Percentiles rank a stretch among this genome's conserved stretches.
phyloP scores from a whole-genome alignment of 2,797 vertebrate species.

The Danio choprae region DNA sequence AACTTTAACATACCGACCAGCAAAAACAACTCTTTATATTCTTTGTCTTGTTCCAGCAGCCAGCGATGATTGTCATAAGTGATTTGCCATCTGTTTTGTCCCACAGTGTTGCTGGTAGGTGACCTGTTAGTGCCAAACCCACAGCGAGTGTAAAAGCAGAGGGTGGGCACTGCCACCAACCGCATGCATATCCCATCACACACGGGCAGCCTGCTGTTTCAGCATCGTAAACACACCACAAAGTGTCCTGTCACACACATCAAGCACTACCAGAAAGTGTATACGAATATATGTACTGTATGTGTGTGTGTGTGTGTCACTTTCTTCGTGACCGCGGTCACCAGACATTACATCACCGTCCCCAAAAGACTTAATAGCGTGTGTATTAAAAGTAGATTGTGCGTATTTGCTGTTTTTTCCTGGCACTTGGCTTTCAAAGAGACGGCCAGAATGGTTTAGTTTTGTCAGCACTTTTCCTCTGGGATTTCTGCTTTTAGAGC shows the following conservation, averaged over 20 bases:
- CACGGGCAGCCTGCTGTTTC: conserved; percentile 1
- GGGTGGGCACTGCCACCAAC: conserved; percentile 22
- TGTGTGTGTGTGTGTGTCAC: conserved; percentile 2
- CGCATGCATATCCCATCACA: conserved; percentile 21
- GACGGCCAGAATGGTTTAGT: conserved; percentile 26
- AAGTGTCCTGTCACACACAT: conserved; percentile 18
- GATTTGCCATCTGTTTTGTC: conserved; percentile 37
- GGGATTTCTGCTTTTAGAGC: background rate
- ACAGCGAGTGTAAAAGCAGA: conserved; percentile 6
- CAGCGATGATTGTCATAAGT: conserved; percentile 8
- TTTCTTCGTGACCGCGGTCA: conserved; percentile 14
- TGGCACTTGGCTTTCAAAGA: conserved; percentile 42
- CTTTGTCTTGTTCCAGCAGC: background rate
- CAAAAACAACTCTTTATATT: background rate
- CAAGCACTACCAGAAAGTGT: background rate
- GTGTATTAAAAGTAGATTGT: conserved; percentile 36
- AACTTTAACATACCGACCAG: background rate
- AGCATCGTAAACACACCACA: conserved; percentile 20
- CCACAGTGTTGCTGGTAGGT: conserved; percentile 21
- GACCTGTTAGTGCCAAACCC: background rate
- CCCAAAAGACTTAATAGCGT: conserved; percentile 54
- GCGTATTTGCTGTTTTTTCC: conserved; percentile 49
- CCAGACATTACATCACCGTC: conserved; percentile 60
- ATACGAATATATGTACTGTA: background rate
- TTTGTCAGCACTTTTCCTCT: conserved; percentile 46